Evolutionary conservation across 2,888 invertebrate species (phyloP).

Genomic region (Lithosia quadra): DNA sequence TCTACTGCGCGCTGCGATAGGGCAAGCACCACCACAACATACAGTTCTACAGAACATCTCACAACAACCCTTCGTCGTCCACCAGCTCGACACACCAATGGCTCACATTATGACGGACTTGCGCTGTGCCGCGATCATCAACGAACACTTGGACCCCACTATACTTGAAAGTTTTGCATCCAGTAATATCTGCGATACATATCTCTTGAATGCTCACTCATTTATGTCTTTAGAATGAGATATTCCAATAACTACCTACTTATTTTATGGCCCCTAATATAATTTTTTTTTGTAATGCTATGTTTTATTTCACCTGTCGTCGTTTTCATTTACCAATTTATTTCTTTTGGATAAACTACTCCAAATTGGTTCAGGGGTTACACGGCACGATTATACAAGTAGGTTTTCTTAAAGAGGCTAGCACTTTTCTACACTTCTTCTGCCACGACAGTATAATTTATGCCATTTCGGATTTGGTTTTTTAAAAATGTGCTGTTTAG

Average conservation of each 20-base stretch:
- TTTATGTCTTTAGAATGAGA: conserved; percentile 22
- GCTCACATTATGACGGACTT: conserved; percentile 48
- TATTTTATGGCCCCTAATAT: background rate
- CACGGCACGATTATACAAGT: too few species aligned
- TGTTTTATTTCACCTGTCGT: too few species aligned
- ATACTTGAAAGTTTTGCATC: conserved; percentile 48
- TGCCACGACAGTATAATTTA: too few species aligned
- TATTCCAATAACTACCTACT: background rate
- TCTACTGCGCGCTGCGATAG: conserved; percentile 46
- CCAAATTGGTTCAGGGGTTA: too few species aligned
- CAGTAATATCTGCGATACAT: conserved; percentile 54
- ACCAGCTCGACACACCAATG: conserved; percentile 53
- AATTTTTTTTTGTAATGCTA: too few species aligned
- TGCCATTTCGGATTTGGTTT: too few species aligned
- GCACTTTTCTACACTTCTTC: too few species aligned
- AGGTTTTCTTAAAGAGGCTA: too few species aligned
- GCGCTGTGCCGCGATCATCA: conserved; percentile 58
- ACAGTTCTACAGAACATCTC: conserved; percentile 51
- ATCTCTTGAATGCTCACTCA: conserved; percentile 24
- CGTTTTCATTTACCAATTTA: too few species aligned
- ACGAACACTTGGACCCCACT: conserved; percentile 54
- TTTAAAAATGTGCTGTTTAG: too few species aligned
- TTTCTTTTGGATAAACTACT: too few species aligned
- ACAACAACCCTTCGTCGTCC: conserved; percentile 46
- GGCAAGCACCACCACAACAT: background rate